These are phyloP conservation scores for Flexamia atlantica DNA, from an alignment of 2,888 invertebrate genomes.

Conservation along the genomic window DNA sequence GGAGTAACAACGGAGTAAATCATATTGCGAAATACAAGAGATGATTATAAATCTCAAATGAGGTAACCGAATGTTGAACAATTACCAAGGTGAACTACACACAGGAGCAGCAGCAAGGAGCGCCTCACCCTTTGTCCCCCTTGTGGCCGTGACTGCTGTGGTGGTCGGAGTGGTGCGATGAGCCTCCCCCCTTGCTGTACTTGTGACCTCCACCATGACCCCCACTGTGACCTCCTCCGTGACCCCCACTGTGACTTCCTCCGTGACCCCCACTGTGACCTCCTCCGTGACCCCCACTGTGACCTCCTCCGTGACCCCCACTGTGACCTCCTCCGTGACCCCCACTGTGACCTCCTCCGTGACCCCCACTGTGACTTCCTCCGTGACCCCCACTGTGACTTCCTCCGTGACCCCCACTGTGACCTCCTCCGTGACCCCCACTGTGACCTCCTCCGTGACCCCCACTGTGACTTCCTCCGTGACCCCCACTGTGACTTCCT, in stretches of 20 bases:
- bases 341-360: background rate
- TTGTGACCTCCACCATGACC: conserved; percentile 64
- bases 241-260: background rate
- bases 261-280: background rate
- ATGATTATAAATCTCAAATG: no score
- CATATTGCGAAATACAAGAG: no score
- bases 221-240: conserved; percentile 35
- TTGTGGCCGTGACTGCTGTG: conserved; percentile 79
- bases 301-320: background rate
- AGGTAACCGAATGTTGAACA: no score
- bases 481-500: no score
- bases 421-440: no score
- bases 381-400: conserved; percentile 1
- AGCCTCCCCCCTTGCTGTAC: conserved; percentile 76
- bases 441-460: no score
- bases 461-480: no score
- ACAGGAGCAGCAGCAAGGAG: no score
- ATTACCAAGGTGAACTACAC: no score
- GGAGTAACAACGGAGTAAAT: no score
- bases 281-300: background rate
- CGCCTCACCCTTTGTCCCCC: conserved; percentile 78
- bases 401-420: no score
- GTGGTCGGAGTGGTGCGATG: conserved; percentile 78
- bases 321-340: conserved; percentile 1
- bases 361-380: background rate